A percentile compares a stretch with the other conserved stretches of the same genome.
Evolutionary conservation across 2,797 vertebrate genomes (phyloP).

Genomic region (Discoglossus pictus): DNA sequence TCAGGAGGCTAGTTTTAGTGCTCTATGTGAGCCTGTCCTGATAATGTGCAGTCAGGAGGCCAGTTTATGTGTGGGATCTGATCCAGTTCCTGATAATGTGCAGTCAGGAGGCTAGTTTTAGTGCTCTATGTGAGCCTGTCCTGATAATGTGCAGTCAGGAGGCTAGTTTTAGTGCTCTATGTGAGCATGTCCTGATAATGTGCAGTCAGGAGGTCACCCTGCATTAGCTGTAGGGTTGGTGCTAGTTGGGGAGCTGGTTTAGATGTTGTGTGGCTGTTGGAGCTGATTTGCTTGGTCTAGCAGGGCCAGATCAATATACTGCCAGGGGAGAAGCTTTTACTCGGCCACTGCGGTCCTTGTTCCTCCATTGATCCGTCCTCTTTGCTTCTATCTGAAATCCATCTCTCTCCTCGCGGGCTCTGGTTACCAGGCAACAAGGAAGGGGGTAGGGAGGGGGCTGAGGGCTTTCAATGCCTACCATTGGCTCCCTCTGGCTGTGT

Average conservation of each 20-base stretch:
- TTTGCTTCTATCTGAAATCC: slow-evolving; percentile 72
- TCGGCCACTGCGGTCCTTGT: slow-evolving; percentile 69
- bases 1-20: too few relatives aligned
- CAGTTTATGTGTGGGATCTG: too few relatives aligned
- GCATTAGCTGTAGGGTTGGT: slow-evolving; percentile 39
- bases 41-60: too few relatives aligned
- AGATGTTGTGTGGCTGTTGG: slow-evolving; percentile 64
- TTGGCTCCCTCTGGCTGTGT: slow-evolving; percentile 60
- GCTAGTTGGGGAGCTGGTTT: slow-evolving; percentile 37
- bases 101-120: too few relatives aligned
- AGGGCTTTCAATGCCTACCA: slow-evolving; percentile 58
- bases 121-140: slow-evolving; percentile 1
- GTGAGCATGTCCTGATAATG: slow-evolving; percentile 8
- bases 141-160: slow-evolving; percentile 1
- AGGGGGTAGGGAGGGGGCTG: slow-evolving; percentile 31
- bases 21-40: too few relatives aligned
- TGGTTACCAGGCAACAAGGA: slow-evolving; percentile 73
- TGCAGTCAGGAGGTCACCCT: slow-evolving; percentile 28
- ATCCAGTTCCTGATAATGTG: too few relatives aligned
- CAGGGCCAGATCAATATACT: slow-evolving; percentile 73
- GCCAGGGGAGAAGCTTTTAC: slow-evolving; percentile 70
- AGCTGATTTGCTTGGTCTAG: slow-evolving; percentile 75
- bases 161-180: too few relatives aligned
- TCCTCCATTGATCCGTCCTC: slow-evolving; percentile 71
- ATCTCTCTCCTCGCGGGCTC: slow-evolving; percentile 61